Evolutionary conservation across 2,113 vertebrate species (phyloP).

Genomic region (Ceyx margarethae): DNA sequence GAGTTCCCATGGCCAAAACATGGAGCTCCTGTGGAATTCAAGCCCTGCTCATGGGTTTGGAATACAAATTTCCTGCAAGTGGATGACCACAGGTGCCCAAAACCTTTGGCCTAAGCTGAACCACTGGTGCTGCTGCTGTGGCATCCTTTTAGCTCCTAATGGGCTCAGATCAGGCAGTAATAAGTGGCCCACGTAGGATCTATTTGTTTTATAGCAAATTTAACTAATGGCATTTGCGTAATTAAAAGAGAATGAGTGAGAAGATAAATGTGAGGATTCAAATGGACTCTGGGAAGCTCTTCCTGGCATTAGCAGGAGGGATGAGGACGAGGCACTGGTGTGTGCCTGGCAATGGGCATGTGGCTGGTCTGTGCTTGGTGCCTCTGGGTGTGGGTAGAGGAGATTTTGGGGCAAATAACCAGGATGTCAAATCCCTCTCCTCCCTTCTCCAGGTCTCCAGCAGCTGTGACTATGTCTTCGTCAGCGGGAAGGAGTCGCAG

Average conservation of each 20-base stretch:
- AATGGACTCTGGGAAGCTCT: background rate
- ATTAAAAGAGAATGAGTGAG: background rate
- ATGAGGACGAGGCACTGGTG: fast-evolving
- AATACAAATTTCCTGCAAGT: background rate
- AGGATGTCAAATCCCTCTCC: background rate
- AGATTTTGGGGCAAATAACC: background rate
- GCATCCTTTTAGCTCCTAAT: background rate
- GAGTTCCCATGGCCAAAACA: background rate
- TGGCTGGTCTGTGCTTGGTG: fast-evolving
- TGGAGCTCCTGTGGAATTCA: background rate
- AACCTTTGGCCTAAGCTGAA: background rate
- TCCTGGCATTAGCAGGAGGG: background rate
- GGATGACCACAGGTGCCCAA: background rate
- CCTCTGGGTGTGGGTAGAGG: background rate
- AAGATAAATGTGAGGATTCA: background rate
- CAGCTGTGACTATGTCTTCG: slow-evolving; percentile 96
- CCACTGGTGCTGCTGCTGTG: fast-evolving
- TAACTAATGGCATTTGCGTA: background rate
- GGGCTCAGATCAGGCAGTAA: fast-evolving
- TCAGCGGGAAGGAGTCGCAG: slow-evolving; percentile 92
- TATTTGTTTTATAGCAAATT: background rate
- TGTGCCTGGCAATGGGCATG: fast-evolving
- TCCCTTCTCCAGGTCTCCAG: slow-evolving; percentile 83
- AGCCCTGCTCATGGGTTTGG: background rate
- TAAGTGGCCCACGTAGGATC: background rate